Conservation (phyloP, 2,113 vertebrate species). For the Elephantulus edwardii region DNA sequence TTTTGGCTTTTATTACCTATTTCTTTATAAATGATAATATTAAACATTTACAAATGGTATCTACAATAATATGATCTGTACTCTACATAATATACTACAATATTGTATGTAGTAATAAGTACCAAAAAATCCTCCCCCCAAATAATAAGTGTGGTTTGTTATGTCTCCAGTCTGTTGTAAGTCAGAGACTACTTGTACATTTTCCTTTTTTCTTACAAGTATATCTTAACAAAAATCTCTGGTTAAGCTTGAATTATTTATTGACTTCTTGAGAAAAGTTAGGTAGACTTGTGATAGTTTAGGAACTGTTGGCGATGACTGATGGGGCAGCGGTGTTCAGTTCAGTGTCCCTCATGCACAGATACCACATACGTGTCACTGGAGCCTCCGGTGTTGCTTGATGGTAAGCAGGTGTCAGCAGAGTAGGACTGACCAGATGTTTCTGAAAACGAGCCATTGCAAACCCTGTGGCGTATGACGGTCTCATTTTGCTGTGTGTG, state of each 20-base stretch:
- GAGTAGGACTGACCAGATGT: neutral
- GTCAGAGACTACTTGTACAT: neutral
- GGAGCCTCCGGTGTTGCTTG: no score
- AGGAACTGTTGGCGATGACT: neutral
- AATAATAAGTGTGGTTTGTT: neutral
- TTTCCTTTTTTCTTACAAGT: neutral
- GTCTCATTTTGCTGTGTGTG: neutral
- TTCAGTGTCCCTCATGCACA: neutral
- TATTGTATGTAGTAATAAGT: no score
- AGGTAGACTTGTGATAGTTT: neutral
- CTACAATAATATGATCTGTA: no score
- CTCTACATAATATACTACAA: no score
- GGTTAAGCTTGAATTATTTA: neutral
- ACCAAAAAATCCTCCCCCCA: no score
- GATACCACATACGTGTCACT: neutral
- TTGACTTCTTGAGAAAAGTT: slow-evolving; percentile 1
- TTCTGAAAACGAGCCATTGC: neutral
- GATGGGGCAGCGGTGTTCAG: neutral
- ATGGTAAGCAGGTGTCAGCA: neutral
- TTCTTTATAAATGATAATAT: no score
- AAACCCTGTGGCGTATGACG: neutral
- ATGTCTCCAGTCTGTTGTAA: neutral
- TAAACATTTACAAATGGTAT: no score
- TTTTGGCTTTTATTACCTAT: no score
- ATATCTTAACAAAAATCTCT: neutral